Base-by-base conservation (phyloP, 2,888 invertebrate species). In the Ochlodes sylvanus region DNA sequence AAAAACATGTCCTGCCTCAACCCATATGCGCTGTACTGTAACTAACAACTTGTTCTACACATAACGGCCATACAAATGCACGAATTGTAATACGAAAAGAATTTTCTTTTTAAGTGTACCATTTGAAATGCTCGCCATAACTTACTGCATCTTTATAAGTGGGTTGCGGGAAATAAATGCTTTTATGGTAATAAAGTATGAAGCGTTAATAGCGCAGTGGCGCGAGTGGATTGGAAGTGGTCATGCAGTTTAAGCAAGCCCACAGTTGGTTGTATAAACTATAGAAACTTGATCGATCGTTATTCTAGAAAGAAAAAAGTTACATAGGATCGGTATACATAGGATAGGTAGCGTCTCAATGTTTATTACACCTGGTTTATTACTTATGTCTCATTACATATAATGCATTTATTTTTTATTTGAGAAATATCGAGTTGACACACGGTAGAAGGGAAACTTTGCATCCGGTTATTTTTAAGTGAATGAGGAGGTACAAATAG, bases 1-100 rank as follows among this genome's bases (percentile, higher is more conserved):
- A 67, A 67, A 67, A 67, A 54, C 60, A 55, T 55, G 44, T 58
- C 66, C 60, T 61, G 58, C 34, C 54, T 32, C 58, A 66, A 65
- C 42, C 60, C 60, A 67, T 61, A 67, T 15, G 66, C 66, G 61
- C 41, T 67, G 66, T 61, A 67, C 54, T 61, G 66, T 54, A 66
- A 66, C 60, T 66, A 66, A 66, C 66, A 67, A 67, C 66, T 44
- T 61, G 66, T 61, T 34, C 60, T 61, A 67, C 66, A 55, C 66
- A 61, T 67, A 66, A 66, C 66, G 17, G 54, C 60, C 54, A 42
- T 60, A 44, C 44, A 54, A 60, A 60, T 44, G 54, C 54, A 54
- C 38, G 54, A 63, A 63, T 61, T 61, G 60, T 67, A 67, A 67
- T 67, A 52, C 44, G 61, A 67, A 67, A 67, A 67, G 61, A 34